phyloP scores from a whole-genome alignment of 2,113 vertebrate genomes.

The Carassius gibelio region DNA sequence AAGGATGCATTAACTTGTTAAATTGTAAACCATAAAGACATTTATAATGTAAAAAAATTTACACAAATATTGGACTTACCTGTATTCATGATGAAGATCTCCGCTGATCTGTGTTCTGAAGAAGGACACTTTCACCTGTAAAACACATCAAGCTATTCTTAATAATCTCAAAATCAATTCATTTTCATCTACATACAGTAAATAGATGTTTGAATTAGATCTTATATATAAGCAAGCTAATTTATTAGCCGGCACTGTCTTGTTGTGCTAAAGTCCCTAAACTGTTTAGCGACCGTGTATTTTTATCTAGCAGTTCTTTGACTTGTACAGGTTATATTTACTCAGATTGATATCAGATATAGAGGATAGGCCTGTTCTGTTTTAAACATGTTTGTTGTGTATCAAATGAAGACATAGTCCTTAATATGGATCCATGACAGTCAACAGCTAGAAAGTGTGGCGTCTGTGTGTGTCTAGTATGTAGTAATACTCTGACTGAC shows the following conservation, averaged over 20 bases:
- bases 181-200: not conserved
- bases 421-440: conserved; percentile 1
- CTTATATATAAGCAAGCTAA: not conserved
- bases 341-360: not conserved
- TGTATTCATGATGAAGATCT: conserved; percentile 80
- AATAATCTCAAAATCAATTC: not conserved
- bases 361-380: not conserved
- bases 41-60: not conserved
- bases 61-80: conserved; percentile 62
- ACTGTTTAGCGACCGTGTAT: not conserved
- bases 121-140: conserved; percentile 69
- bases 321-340: conserved; percentile 14
- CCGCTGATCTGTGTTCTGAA: conserved; percentile 63
- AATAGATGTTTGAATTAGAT: not conserved
- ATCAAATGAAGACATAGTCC: not conserved
- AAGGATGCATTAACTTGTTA: not conserved
- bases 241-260: not conserved
- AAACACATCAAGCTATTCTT: conserved; percentile 50
- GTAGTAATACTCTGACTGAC: conserved; percentile 27
- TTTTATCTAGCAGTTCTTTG: conserved; percentile 10
- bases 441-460: conserved; percentile 1
- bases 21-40: not conserved
- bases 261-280: not conserved
- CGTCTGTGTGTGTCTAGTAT: conserved; percentile 8
- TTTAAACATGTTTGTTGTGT: conserved; percentile 32